phyloP scores from a whole-genome alignment of 2,888 invertebrate species.

The Poecilobothrus nobilitatus region DNA sequence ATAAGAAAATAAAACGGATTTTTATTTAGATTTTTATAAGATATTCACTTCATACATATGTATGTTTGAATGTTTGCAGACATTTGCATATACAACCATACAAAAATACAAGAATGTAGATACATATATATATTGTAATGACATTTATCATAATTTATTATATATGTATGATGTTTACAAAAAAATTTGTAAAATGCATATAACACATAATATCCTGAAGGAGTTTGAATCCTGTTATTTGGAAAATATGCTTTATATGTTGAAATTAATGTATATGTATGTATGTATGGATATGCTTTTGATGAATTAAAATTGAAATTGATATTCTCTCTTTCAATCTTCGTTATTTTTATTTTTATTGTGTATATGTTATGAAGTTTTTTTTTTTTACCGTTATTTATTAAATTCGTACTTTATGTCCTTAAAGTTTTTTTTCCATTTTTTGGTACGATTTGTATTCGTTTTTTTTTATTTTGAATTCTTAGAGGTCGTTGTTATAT shows the following conservation, averaged over 20 bases:
- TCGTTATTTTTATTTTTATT: neutral
- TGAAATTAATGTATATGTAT: neutral
- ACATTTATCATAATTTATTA: neutral
- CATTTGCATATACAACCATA: no score
- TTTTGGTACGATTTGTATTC: neutral
- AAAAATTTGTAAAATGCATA: no score
- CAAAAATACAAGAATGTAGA: neutral
- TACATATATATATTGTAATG: no score
- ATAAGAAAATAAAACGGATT: neutral
- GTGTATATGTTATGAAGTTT: neutral
- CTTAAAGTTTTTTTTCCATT: neutral
- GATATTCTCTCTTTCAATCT: neutral
- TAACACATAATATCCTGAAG: no score
- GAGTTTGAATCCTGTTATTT: no score
- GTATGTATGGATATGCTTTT: neutral
- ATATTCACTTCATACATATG: no score
- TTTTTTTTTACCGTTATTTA: neutral
- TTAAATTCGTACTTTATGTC: neutral
- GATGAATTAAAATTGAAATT: slow-evolving; percentile 4
- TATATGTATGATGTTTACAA: neutral
- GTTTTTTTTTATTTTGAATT: neutral
- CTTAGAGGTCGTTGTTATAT: no score
- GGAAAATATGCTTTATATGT: neutral
- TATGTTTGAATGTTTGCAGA: no score
- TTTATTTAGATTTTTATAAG: neutral